phyloP scores from a whole-genome alignment of 2,888 invertebrate genomes.

The Lasioglossum leucozonium region DNA sequence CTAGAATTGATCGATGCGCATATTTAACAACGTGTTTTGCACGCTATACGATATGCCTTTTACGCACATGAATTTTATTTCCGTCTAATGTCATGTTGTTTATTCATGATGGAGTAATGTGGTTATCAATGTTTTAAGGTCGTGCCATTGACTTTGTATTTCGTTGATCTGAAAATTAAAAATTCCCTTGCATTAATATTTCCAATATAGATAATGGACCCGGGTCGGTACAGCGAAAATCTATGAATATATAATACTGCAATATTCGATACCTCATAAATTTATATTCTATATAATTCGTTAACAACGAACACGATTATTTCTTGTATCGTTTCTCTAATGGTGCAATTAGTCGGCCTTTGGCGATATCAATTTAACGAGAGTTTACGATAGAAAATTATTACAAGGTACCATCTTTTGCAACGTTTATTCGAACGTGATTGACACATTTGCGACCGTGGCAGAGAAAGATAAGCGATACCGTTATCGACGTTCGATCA shows the following conservation, averaged over 20 bases:
- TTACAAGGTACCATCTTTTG: neutral
- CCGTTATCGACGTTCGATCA: slow-evolving; percentile 49
- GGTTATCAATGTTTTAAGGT: slow-evolving; percentile 37
- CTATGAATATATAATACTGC: slow-evolving; percentile 6
- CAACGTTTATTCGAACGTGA: neutral
- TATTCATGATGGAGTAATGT: slow-evolving; percentile 36
- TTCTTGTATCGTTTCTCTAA: neutral
- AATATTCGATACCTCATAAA: slow-evolving; percentile 4
- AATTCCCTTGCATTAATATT: neutral
- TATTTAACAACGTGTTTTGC: neutral
- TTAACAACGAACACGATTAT: neutral
- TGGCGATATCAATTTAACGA: neutral
- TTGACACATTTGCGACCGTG: neutral
- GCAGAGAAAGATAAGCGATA: neutral
- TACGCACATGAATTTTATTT: slow-evolving; percentile 1
- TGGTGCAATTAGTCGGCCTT: neutral
- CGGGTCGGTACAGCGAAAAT: neutral
- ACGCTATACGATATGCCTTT: neutral
- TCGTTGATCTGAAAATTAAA: neutral
- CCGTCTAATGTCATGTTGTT: slow-evolving; percentile 16
- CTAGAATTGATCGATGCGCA: neutral
- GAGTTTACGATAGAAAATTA: neutral
- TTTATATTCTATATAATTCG: neutral
- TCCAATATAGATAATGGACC: neutral
- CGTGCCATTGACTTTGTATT: slow-evolving; percentile 23